Evolutionary conservation across 2,888 invertebrate species (phyloP).

Genomic region (Drosophila eohydei): DNA sequence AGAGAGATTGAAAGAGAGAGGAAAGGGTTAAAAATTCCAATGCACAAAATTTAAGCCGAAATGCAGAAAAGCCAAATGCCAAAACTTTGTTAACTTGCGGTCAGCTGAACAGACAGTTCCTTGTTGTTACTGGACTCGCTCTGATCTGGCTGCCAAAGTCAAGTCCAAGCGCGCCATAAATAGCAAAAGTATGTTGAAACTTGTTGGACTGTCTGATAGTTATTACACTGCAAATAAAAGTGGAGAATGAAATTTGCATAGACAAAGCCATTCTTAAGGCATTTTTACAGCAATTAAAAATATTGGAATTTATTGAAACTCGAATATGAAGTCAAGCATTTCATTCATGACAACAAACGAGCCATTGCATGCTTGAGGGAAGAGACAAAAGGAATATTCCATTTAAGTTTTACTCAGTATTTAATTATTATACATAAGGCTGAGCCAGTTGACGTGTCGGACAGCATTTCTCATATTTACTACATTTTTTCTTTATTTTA

Average conservation of each 20-base stretch:
- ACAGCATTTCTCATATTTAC: no score
- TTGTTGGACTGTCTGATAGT: constrained; percentile 65
- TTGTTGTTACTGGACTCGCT: constrained; percentile 19
- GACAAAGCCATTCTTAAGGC: not conserved
- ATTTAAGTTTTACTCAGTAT: no score
- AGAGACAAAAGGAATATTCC: no score
- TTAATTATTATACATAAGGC: no score
- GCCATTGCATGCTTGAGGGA: no score
- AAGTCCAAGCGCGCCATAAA: constrained; percentile 60
- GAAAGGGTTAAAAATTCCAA: constrained; percentile 26
- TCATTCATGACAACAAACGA: no score
- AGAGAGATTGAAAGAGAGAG: not conserved
- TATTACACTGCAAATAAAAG: constrained; percentile 45
- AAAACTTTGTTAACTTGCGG: constrained; percentile 60
- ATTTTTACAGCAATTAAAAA: no score
- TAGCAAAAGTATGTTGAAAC: constrained; percentile 58
- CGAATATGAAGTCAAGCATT: no score
- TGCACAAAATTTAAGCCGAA: constrained; percentile 53
- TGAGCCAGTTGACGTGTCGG: no score
- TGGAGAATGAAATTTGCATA: not conserved
- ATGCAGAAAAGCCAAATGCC: constrained; percentile 55
- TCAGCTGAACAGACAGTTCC: constrained; percentile 53
- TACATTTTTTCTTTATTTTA: no score
- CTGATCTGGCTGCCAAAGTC: constrained; percentile 41
- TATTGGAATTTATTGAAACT: no score